Conservation (phyloP, 2,888 invertebrate genomes). For the Ptychoptera contaminata region DNA sequence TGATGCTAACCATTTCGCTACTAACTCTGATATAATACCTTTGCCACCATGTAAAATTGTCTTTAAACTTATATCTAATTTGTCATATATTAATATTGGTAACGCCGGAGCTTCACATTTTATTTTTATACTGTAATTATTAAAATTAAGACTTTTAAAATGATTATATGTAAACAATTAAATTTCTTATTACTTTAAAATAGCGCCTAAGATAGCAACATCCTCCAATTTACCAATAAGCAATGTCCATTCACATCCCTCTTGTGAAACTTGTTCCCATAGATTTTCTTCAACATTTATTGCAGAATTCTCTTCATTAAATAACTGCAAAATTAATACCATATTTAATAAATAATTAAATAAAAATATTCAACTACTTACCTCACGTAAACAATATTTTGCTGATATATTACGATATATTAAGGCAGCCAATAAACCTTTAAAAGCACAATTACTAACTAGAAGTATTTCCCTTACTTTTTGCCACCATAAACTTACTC, state of each 20-base stretch:
- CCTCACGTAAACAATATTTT: slow-evolving; percentile 19
- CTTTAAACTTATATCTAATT: slow-evolving; percentile 46
- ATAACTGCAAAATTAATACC: slow-evolving; percentile 14
- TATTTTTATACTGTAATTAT: slow-evolving; percentile 17
- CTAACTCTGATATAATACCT: slow-evolving; percentile 79
- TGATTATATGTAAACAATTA: too few relatives aligned
- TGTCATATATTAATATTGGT: slow-evolving; percentile 38
- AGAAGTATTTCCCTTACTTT: slow-evolving; percentile 53
- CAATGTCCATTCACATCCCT: slow-evolving; percentile 74
- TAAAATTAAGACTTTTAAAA: neutral
- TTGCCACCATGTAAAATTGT: slow-evolving; percentile 46
- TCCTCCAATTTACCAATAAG: slow-evolving; percentile 82
- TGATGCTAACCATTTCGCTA: slow-evolving; percentile 71
- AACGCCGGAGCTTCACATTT: slow-evolving; percentile 22
- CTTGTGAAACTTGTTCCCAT: slow-evolving; percentile 74
- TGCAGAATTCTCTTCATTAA: slow-evolving; percentile 27
- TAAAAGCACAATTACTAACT: slow-evolving; percentile 56
- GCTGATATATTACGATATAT: slow-evolving; percentile 62
- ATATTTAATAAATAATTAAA: neutral
- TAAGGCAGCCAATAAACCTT: slow-evolving; percentile 68
- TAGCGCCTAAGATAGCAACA: slow-evolving; percentile 53
- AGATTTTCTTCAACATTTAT: slow-evolving; percentile 38
- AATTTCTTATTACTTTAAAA: slow-evolving; percentile 36
- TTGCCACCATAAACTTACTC: slow-evolving; percentile 70
- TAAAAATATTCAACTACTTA: slow-evolving; percentile 7